phyloP scores from a whole-genome alignment of 2,797 vertebrate genomes.

The Spea hammondii region DNA sequence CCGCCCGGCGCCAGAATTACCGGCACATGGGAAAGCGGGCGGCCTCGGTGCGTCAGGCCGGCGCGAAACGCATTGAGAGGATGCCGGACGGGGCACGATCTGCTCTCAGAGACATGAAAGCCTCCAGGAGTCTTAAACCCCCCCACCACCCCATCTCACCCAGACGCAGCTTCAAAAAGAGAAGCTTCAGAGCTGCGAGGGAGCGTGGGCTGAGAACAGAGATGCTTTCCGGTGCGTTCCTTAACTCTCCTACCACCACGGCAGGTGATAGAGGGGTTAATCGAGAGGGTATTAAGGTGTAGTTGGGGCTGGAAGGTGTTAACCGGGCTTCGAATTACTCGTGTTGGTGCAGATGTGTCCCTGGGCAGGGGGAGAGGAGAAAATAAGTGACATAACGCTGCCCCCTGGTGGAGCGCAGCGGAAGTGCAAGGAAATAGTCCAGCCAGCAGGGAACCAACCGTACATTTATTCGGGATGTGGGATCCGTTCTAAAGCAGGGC shows the following conservation, averaged over 20 bases:
- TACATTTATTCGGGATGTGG: too few species aligned
- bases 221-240: not conserved
- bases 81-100: conserved; percentile 26
- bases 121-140: not conserved
- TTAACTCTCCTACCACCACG: not conserved
- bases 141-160: not conserved
- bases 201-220: not conserved
- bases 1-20: conserved; percentile 19
- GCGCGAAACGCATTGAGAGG: not conserved
- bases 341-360: not conserved
- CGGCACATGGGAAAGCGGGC: not conserved
- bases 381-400: conserved; percentile 22
- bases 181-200: conserved; percentile 2
- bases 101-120: conserved; percentile 35
- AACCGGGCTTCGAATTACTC: not conserved
- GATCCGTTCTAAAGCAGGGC: too few species aligned
- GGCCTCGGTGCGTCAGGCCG: not conserved
- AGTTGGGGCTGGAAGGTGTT: not conserved
- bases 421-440: not conserved
- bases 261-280: not conserved
- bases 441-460: too few species aligned
- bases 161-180: conserved; percentile 27
- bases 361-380: not conserved
- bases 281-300: not conserved
- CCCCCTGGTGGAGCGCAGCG: conserved; percentile 9